Conservation (phyloP, 2,113 vertebrate genomes). For the Lepidothrix coronata region DNA sequence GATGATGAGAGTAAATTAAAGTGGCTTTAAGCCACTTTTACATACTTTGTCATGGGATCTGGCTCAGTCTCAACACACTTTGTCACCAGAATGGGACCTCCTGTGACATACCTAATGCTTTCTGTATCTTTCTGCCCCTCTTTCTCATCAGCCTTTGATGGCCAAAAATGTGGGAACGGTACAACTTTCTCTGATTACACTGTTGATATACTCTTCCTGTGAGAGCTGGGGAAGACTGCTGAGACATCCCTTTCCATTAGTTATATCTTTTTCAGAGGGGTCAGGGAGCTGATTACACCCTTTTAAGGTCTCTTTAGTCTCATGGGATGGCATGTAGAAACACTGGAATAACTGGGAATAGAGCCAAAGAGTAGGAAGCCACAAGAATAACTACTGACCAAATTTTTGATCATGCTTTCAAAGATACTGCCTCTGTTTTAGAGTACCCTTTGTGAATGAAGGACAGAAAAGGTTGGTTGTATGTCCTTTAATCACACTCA, state of each 20-base stretch:
- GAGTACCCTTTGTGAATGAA: neutral
- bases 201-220: neutral
- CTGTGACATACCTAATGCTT: neutral
- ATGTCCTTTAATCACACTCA: neutral
- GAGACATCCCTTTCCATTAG: neutral
- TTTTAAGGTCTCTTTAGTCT: neutral
- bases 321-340: accelerated
- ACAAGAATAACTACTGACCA: neutral
- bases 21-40: neutral
- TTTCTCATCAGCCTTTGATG: neutral
- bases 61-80: neutral
- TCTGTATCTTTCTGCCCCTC: neutral
- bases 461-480: neutral
- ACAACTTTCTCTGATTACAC: neutral
- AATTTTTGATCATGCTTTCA: neutral
- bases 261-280: neutral
- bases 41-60: accelerated
- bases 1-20: neutral
- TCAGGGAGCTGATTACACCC: neutral
- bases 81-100: neutral
- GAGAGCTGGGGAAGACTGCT: neutral
- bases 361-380: neutral
- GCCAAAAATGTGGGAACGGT: neutral
- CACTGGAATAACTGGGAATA: neutral
- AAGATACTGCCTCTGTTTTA: neutral